Conservation (phyloP, 2,888 invertebrate species). For the Microplitis deprimator region DNA sequence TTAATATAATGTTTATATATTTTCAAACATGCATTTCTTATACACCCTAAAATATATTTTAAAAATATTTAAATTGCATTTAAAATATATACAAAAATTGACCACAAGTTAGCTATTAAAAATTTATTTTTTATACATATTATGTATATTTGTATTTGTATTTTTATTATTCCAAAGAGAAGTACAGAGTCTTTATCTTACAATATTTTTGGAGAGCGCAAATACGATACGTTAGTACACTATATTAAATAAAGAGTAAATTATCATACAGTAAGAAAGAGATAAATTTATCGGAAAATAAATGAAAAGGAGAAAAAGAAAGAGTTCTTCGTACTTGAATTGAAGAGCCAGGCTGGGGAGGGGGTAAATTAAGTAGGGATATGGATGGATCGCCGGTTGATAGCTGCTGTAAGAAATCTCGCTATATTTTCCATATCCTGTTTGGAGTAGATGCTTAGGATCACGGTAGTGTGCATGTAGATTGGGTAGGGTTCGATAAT, state of each 20-base stretch:
- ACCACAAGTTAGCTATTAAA: too few relatives aligned
- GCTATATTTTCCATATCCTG: background rate
- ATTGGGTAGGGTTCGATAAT: background rate
- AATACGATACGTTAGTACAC: background rate
- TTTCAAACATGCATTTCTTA: too few relatives aligned
- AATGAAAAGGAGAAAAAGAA: too few relatives aligned
- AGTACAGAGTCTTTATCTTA: background rate
- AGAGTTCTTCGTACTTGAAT: background rate
- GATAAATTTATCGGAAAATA: too few relatives aligned
- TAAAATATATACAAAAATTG: too few relatives aligned
- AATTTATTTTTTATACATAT: too few relatives aligned
- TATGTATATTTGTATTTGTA: too few relatives aligned
- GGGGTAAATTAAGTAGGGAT: background rate
- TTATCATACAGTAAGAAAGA: too few relatives aligned
- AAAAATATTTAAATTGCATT: too few relatives aligned
- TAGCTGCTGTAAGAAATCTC: background rate
- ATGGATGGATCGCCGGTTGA: background rate
- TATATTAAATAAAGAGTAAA: background rate
- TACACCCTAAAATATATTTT: too few relatives aligned
- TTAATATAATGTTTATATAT: too few relatives aligned
- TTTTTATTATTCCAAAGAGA: background rate
- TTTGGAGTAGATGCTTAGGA: background rate
- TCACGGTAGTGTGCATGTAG: background rate
- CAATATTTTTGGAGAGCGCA: background rate
- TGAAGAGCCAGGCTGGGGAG: background rate